phyloP scores from a whole-genome alignment of 2,888 invertebrate species.

The Hipparchia semele region DNA sequence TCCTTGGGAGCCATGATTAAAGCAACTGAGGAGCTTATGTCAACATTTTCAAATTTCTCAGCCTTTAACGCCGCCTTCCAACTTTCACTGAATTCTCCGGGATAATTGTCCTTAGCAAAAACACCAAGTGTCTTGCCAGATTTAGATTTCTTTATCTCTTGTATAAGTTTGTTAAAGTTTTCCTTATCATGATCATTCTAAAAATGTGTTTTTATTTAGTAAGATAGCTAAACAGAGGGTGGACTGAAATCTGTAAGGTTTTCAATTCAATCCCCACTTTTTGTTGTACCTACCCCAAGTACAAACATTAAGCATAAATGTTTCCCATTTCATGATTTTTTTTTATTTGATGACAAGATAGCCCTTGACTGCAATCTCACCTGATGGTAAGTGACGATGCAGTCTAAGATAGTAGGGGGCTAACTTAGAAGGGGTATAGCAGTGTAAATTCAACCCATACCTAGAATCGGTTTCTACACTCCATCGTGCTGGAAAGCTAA shows the following conservation, averaged over 20 bases:
- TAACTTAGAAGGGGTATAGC: no score
- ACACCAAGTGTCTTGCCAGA: conserved; percentile 94
- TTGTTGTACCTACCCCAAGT: no score
- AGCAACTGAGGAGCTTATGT: conserved; percentile 93
- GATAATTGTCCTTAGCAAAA: conserved; percentile 96
- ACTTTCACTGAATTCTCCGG: conserved; percentile 95
- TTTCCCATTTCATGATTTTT: no score
- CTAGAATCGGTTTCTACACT: no score
- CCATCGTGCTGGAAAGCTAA: no score
- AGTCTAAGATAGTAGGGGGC: no score
- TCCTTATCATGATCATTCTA: conserved; percentile 95
- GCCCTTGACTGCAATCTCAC: no score
- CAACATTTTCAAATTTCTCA: conserved; percentile 92
- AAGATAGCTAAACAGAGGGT: no score
- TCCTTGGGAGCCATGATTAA: conserved; percentile 97
- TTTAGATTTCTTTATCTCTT: conserved; percentile 93
- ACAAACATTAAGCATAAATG: no score
- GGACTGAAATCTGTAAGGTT: neutral
- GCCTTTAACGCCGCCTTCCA: conserved; percentile 92
- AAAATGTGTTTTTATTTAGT: conserved; percentile 35
- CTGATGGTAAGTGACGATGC: no score
- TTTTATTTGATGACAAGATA: no score
- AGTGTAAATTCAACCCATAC: no score
- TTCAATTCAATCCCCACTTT: neutral
- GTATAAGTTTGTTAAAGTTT: conserved; percentile 91